Percentiles rank a stretch among this genome's conserved stretches.
These are phyloP conservation scores for Steinernema khuongi DNA, from an alignment of 1,140 invertebrate species.

Conservation along the genomic window DNA sequence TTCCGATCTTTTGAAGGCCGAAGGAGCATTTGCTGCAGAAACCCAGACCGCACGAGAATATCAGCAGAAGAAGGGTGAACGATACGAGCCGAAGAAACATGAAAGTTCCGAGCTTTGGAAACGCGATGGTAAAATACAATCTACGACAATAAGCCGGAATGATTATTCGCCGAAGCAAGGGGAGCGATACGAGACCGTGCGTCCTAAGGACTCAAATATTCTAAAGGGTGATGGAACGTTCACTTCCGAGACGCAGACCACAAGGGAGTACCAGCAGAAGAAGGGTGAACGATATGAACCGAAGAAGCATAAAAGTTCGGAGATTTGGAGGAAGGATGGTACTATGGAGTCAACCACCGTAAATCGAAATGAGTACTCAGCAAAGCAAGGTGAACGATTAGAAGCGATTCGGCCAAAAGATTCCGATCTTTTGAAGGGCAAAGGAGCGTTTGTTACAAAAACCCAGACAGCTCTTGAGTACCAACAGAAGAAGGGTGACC, in stretches of 20 bases:
- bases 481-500: not conserved
- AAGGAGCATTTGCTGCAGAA: conserved; percentile 8
- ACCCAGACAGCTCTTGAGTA: too few species aligned
- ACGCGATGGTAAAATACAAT: not conserved
- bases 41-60: conserved; percentile 15
- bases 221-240: conserved; percentile 37
- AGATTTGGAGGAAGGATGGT: conserved; percentile 10
- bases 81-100: conserved; percentile 12
- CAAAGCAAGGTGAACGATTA: conserved; percentile 21
- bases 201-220: conserved; percentile 37
- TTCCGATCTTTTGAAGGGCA: too few species aligned
- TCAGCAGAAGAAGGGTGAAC: conserved; percentile 9
- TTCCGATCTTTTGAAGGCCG: conserved; percentile 14
- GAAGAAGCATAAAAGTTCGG: not conserved
- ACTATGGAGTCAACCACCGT: conserved; percentile 25
- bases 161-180: conserved; percentile 34
- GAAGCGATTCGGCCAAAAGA: too few species aligned
- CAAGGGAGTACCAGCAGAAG: conserved; percentile 15
- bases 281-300: conserved; percentile 36
- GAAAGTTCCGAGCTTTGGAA: not conserved
- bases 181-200: conserved; percentile 35
- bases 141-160: conserved; percentile 17
- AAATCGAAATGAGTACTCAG: conserved; percentile 22
- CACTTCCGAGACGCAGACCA: conserved; percentile 26
- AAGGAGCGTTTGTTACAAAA: too few species aligned